Conservation (phyloP, 2,888 invertebrate species). For the Stegophylla sp. region DNA sequence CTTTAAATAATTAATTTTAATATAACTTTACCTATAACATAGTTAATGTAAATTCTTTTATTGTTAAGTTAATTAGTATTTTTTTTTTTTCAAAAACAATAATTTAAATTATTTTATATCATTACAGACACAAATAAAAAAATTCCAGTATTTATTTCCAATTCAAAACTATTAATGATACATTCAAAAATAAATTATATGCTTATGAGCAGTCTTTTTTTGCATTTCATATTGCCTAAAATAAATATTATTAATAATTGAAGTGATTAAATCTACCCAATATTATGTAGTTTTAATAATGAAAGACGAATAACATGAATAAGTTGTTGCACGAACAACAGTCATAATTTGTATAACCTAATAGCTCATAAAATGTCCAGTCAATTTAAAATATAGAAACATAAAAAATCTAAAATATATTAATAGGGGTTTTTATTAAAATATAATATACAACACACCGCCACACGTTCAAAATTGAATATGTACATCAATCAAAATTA, state of each 20-base stretch:
- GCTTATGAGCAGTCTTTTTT: slow-evolving; percentile 14
- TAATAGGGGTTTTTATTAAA: slow-evolving; percentile 5
- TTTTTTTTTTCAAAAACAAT: no score
- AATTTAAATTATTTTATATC: no score
- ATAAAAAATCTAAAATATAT: neutral
- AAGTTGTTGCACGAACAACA: neutral
- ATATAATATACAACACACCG: slow-evolving; percentile 11
- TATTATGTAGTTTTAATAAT: neutral
- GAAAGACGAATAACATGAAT: neutral
- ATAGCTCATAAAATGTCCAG: no score
- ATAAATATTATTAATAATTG: neutral
- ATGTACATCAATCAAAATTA: slow-evolving; percentile 17
- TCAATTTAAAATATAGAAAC: neutral
- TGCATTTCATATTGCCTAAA: neutral
- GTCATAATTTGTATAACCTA: neutral
- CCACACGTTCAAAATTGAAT: slow-evolving; percentile 1
- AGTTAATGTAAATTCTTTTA: no score
- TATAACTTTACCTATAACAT: no score
- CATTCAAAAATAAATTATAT: neutral
- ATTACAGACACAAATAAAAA: no score
- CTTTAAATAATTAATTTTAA: no score
- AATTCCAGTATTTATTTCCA: no score
- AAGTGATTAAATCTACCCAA: neutral
- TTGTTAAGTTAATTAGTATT: no score
- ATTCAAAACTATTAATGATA: no score